Base-by-base conservation (phyloP, 2,888 invertebrate genomes). In the Operophtera brumata region DNA sequence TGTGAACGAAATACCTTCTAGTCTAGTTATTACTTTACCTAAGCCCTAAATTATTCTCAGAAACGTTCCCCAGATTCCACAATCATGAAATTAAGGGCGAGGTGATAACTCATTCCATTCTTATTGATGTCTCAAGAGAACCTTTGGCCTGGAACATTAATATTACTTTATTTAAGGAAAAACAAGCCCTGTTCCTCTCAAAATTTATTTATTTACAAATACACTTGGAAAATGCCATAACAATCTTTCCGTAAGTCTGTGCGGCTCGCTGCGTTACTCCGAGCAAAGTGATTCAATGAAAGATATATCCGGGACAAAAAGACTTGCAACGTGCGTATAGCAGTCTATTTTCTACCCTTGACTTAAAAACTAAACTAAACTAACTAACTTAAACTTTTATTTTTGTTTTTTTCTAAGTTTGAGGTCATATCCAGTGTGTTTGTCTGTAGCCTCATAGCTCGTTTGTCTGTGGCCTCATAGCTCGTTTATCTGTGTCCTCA, bases 151-250 rank as follows among this genome's bases (percentile, higher is more conserved):
- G 26, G 43, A 37, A 41, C 59, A 59, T 62, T 62, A 60, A 64
- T 62, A 57, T 53, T 56, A 56, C 59, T 61, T 59, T 60, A 20
- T 45, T 43, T 43, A 36, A 57, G 58, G 60, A 60, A 62, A 64
- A 62, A 62, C 62, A 60, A 55, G 48, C 25, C 35, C 20, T 47
- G 47, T 40, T 54, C 37, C 11, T 41, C 14, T 36, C 10, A 44
- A 62, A 62, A 61, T 65, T 62, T 62, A 65, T 62, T 54, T 64
- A 60, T 61, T 57, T 55, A 57, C 59, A 59, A 59, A 59, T 55
- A 57, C 54, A 54, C 57, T 64, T 57, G 36, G 39, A 44, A 51
- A 53, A 40, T 40, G 25, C 9, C 40, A 37, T 8, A 30, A 8
- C 42, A 30, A 32, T 6, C 14, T 13, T 13, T 32, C 10, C 12